Conservation (phyloP, 2,888 invertebrate species). For the Drosophila falleni region DNA sequence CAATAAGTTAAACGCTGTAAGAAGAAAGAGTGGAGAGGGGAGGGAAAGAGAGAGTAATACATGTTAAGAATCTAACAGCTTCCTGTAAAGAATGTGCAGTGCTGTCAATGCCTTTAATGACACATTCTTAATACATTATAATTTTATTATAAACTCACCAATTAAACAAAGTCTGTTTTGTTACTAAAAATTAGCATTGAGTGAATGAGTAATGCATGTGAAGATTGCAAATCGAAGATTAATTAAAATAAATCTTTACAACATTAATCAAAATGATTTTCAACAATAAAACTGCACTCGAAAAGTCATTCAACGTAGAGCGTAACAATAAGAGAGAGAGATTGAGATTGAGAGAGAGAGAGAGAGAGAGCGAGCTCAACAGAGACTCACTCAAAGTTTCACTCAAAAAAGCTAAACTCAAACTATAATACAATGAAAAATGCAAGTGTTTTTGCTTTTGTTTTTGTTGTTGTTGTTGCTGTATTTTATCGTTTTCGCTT, state of each 20-base stretch:
- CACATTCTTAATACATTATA: constrained; percentile 53
- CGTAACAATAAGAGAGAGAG: neutral
- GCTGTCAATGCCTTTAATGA: constrained; percentile 68
- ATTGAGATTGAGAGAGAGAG: neutral
- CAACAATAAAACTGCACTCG: constrained; percentile 52
- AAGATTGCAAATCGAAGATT: constrained; percentile 64
- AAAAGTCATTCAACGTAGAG: constrained; percentile 71
- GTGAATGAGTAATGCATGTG: constrained; percentile 43
- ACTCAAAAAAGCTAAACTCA: constrained; percentile 51
- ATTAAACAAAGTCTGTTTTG: constrained; percentile 69
- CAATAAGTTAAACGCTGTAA: constrained; percentile 2
- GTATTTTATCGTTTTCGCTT: constrained; percentile 73
- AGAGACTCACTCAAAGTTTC: constrained; percentile 44
- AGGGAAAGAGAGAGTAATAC: constrained; percentile 6
- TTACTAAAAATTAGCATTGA: constrained; percentile 28
- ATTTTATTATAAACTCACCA: constrained; percentile 36
- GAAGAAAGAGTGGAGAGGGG: neutral
- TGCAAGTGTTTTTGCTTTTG: constrained; percentile 70
- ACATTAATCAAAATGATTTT: constrained; percentile 71
- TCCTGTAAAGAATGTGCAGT: constrained; percentile 54
- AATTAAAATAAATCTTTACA: constrained; percentile 68
- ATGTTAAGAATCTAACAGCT: constrained; percentile 29
- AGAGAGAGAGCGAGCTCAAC: constrained; percentile 5
- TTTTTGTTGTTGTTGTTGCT: constrained; percentile 24
- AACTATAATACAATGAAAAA: constrained; percentile 61